Conservation (phyloP, 2,797 vertebrate genomes). For the Coregonus sp. region DNA sequence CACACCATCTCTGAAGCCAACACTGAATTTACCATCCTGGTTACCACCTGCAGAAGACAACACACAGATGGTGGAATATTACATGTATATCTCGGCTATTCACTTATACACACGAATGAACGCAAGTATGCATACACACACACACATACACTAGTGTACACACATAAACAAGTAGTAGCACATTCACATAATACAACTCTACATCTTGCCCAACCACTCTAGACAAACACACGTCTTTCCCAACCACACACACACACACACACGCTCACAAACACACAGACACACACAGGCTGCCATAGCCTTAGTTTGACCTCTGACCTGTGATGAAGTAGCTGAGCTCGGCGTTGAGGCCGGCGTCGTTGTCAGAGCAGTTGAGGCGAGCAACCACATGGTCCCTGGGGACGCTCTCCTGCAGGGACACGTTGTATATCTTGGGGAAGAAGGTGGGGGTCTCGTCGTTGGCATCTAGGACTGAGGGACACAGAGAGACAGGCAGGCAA, state of each 20-base stretch:
- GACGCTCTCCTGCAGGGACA: constrained; percentile 87
- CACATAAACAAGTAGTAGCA: neutral
- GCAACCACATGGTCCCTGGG: constrained; percentile 86
- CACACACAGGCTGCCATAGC: constrained; percentile 7
- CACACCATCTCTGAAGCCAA: constrained; percentile 91
- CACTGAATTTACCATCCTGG: constrained; percentile 96
- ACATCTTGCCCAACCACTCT: too few relatives aligned
- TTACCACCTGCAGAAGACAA: constrained; percentile 82
- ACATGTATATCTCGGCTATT: neutral
- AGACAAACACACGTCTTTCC: too few relatives aligned
- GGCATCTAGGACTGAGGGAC: constrained; percentile 86
- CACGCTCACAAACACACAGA: neutral
- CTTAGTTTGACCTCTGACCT: constrained; percentile 63
- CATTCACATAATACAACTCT: too few relatives aligned
- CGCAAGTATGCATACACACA: neutral
- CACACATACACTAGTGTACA: neutral
- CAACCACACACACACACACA: neutral
- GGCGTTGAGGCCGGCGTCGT: constrained; percentile 90
- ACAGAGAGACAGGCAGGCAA: constrained; percentile 40
- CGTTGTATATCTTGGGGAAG: constrained; percentile 85
- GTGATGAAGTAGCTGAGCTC: constrained; percentile 99
- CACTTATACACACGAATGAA: constrained; percentile 9
- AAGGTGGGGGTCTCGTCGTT: constrained; percentile 97
- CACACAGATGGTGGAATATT: neutral
- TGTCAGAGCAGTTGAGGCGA: constrained; percentile 89